Base-by-base conservation (phyloP, 2,113 vertebrate species). In the Mormoops blainvillei region DNA sequence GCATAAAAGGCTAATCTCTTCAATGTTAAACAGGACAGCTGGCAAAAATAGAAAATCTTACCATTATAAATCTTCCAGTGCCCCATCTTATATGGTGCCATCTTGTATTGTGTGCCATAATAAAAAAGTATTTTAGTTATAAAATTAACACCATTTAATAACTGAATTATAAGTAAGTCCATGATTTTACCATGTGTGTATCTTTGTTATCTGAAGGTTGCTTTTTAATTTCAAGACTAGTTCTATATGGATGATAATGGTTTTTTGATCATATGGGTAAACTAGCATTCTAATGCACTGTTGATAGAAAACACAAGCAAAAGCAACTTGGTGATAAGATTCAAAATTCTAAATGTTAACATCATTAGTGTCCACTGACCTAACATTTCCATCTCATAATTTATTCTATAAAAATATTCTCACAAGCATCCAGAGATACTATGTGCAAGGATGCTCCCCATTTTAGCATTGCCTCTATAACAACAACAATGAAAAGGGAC, bases 171-270 rank as follows among this genome's bases (percentile, higher is more conserved):
- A 43, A 74, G 26, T 89, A 86, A 74, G 41, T 86, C 43, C 26
- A 80, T 54, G 45, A 82, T 89, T 95, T 92, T 87, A 94, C 52
- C 52, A 38, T 54, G 24, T 54, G 15, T 82, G 3, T 90, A 63
- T 92, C 22, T 94, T 82, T 92, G 70, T 20, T 80, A 7, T 81
- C 71, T 94, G 76, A 89, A 86, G n/a, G 6, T 48, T 86, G 56
- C 41, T 89, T 81, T 77, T 92, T 91, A 76, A 91, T 87, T 91
- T 94, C 14, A 91, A 96, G 82, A 82, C 7, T 48, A 83, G 61
- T 76, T 78, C 68, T 87, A 33, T 74, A 43, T 41, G 50, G 24
- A 73, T 82, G 71, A 45, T 82, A 87, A 50, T 94, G 45, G 31
- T 74, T 48, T 85, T 87, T 11, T 88, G 16, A 77, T 13, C 10